A percentile compares a stretch with the other conserved stretches of the same genome.
phyloP scores from a whole-genome alignment of 1,140 invertebrate species.

The Heliconius hermathena region DNA sequence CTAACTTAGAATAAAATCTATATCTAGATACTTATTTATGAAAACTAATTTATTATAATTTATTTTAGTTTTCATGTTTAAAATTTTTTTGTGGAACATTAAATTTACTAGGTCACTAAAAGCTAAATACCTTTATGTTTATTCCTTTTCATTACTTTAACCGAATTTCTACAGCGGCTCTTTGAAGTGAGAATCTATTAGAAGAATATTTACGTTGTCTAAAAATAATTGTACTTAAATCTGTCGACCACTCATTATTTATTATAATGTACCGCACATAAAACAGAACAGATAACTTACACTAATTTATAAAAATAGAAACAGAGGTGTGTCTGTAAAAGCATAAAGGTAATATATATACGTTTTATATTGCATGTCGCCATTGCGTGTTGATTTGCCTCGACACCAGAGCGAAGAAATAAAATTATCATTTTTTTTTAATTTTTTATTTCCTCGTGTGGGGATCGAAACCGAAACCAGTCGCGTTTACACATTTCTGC shows the following conservation, averaged over 20 bases:
- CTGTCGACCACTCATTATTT: slow-evolving; percentile 72
- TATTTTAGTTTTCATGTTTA: slow-evolving; percentile 21
- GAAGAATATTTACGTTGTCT: slow-evolving; percentile 71
- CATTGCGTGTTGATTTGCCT: no score
- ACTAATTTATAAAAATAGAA: slow-evolving; percentile 38
- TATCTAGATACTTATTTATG: not conserved
- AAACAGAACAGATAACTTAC: slow-evolving; percentile 53
- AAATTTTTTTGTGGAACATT: slow-evolving; percentile 32
- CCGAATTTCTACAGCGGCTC: slow-evolving; percentile 63
- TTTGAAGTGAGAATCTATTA: slow-evolving; percentile 67
- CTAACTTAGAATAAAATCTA: no score
- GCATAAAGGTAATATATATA: not conserved
- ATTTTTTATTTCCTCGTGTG: no score
- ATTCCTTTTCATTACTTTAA: slow-evolving; percentile 66
- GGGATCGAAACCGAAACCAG: no score
- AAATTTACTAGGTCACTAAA: slow-evolving; percentile 54
- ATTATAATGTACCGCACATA: slow-evolving; percentile 63
- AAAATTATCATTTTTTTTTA: no score
- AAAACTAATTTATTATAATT: not conserved
- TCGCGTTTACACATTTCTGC: no score
- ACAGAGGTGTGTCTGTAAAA: slow-evolving; percentile 28
- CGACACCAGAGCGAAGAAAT: no score
- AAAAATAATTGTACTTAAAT: slow-evolving; percentile 65
- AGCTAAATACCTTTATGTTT: slow-evolving; percentile 56
- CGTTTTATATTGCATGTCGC: no score